Evolutionary conservation across 1,140 invertebrate species (phyloP).

Genomic region (Nilaparvata lugens): DNA sequence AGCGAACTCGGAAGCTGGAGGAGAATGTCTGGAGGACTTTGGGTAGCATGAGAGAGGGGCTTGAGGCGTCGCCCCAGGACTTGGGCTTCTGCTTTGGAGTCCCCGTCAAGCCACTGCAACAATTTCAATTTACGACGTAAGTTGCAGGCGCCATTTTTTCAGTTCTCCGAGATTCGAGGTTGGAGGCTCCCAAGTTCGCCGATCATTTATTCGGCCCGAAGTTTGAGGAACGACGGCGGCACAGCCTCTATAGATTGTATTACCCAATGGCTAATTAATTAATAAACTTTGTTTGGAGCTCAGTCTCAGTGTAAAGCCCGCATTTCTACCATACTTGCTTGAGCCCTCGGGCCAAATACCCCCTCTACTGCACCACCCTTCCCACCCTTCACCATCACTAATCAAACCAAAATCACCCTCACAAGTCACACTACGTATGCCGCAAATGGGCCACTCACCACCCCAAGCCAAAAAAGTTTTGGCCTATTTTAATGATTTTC

Average conservation of each 20-base stretch:
- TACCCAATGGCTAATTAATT: slow-evolving; percentile 1
- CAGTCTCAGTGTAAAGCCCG: background rate
- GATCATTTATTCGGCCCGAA: background rate
- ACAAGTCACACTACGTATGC: no score
- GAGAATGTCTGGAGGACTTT: background rate
- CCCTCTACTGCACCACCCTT: no score
- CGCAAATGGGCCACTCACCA: no score
- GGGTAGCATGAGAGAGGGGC: background rate
- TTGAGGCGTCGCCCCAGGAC: background rate
- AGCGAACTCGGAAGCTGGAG: background rate
- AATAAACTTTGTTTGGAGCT: background rate
- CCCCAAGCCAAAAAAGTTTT: no score
- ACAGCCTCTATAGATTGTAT: background rate
- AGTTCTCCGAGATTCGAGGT: background rate
- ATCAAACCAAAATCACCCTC: no score
- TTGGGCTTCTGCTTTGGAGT: background rate
- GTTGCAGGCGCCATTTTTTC: background rate
- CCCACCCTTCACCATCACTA: no score
- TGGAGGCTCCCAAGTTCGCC: background rate
- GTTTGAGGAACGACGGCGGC: background rate
- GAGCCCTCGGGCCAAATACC: background rate
- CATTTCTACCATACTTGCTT: slow-evolving; percentile 1
- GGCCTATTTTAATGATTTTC: no score
- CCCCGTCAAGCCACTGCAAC: background rate
- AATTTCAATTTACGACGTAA: slow-evolving; percentile 5